Percentiles rank a stretch among this genome's conserved stretches.
phyloP scores from a whole-genome alignment of 2,888 invertebrate genomes.

The Pheosia gnoma region DNA sequence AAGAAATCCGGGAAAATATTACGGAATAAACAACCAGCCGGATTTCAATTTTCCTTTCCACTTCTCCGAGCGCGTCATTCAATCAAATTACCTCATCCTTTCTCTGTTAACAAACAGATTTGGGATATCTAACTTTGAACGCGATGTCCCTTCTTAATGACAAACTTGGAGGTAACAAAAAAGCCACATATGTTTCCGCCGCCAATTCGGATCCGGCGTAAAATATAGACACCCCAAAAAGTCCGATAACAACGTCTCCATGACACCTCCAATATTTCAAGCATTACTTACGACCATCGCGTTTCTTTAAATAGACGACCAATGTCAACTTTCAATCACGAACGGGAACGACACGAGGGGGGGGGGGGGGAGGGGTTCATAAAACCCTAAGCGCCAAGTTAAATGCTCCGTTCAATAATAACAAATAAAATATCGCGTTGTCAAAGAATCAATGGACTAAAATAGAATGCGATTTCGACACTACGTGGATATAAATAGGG shows the following conservation, averaged over 20 bases:
- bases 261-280: slow-evolving; percentile 27
- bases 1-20: slow-evolving; percentile 25
- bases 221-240: background rate
- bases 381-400: slow-evolving; percentile 23
- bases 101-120: background rate
- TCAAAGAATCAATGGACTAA: slow-evolving; percentile 50
- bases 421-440: slow-evolving; percentile 43
- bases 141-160: background rate
- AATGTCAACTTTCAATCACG: slow-evolving; percentile 48
- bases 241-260: slow-evolving; percentile 7
- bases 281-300: slow-evolving; percentile 21
- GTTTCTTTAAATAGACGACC: slow-evolving; percentile 35
- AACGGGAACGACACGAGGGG: slow-evolving; percentile 21
- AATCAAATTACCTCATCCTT: background rate
- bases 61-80: background rate
- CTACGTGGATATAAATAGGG: slow-evolving; percentile 49
- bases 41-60: background rate
- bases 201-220: background rate
- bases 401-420: slow-evolving; percentile 46
- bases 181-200: background rate
- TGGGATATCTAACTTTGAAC: background rate
- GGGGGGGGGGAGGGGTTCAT: slow-evolving; percentile 29
- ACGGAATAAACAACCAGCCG: background rate
- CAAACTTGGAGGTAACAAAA: background rate
- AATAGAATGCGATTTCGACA: slow-evolving; percentile 55